Base-by-base conservation (phyloP, 2,888 invertebrate genomes). In the Orchesella flavescens region DNA sequence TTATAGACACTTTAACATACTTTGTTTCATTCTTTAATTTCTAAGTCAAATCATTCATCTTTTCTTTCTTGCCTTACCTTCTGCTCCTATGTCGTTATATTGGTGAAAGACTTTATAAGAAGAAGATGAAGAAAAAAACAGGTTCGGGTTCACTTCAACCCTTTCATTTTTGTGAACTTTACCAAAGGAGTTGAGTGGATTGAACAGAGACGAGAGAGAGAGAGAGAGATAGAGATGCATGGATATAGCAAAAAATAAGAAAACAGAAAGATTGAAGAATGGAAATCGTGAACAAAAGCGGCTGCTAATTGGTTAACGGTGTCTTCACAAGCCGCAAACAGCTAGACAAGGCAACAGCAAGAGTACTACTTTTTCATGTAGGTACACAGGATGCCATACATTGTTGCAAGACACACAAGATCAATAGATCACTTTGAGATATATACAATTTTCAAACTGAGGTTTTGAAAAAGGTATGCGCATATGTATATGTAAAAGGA, bases 251-350 rank as follows among this genome's bases (percentile, higher is more conserved):
- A 80, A 81, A 81, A 68, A 81, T 68, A 74, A 68, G 68, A 23
- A 79, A 34, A 34, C 2, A 34, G 34, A 34, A 34, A 34, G 34
- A 34, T 34, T 72, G 55, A 19, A 73, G 68, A 73, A 74, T 80
- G 79, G 74, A 81, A 81, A 61, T 81, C 81, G 81, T 81, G 81
- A 81, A 74, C 81, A 81, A 81, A 74, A 81, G 81, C 81, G 73
- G 57, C 81, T 81, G 81, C 81, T 81, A 81, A 81, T 81, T 81
- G 81, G 81, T 81, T 81, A 81, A 81, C 81, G 81, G 81, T 81
- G 81, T 68, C 74, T 61, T 34, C 34, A 7, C 34, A 34, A 34
- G 34, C 34, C 34, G 34, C 34, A 34, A 34, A 34, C n/a, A n/a
- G 80, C 68, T 72, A 79, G 79, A 53, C 66, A 63, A 63, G 65